These are phyloP conservation scores for Lithosia quadra DNA, from an alignment of 2,888 invertebrate species.

Conservation along the genomic window DNA sequence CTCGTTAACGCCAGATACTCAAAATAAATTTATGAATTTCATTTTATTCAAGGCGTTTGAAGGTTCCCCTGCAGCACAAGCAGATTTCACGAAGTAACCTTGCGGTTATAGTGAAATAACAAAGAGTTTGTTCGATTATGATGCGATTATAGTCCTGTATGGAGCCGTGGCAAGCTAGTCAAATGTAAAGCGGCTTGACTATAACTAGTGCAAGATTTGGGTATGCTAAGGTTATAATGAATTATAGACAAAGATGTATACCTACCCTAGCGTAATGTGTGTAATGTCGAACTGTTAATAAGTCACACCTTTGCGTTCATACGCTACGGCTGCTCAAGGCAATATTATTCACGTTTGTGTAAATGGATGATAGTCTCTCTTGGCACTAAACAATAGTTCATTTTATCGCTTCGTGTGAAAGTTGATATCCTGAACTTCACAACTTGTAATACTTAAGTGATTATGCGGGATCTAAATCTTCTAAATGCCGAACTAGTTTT, in stretches of 20 bases:
- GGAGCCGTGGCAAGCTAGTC: too few relatives aligned
- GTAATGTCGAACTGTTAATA: not conserved
- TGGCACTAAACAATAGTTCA: not conserved
- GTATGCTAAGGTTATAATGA: not conserved
- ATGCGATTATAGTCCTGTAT: too few relatives aligned
- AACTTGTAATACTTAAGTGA: not conserved
- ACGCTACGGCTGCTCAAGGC: not conserved
- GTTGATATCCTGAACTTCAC: not conserved
- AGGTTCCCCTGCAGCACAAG: too few relatives aligned
- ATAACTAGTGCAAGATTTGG: too few relatives aligned
- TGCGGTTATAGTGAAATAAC: too few relatives aligned
- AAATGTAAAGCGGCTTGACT: not conserved
- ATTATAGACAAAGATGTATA: not conserved
- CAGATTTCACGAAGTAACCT: too few relatives aligned
- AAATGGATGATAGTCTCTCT: not conserved
- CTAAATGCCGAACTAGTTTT: too few relatives aligned
- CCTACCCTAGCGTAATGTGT: not conserved
- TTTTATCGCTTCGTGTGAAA: too few relatives aligned
- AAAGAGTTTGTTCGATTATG: too few relatives aligned
- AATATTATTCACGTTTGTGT: not conserved
- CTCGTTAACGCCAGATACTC: not conserved
- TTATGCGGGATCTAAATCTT: too few relatives aligned
- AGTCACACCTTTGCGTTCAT: not conserved
- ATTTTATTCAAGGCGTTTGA: too few relatives aligned
- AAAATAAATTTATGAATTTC: too few relatives aligned